Base-by-base conservation (phyloP, 1,140 invertebrate genomes). In the Leucophenga varia region DNA sequence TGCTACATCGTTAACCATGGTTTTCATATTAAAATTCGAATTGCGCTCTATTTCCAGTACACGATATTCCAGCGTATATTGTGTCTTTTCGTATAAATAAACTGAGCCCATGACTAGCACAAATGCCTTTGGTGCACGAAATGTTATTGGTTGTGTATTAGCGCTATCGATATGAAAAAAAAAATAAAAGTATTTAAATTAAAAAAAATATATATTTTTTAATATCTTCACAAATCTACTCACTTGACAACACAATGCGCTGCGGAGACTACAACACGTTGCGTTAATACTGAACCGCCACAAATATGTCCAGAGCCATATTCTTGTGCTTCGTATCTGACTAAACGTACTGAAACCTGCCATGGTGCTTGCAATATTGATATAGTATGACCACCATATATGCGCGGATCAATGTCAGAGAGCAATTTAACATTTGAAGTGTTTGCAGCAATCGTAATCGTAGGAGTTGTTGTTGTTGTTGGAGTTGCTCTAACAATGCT, bases 221-320 rank as follows among this genome's bases (percentile, higher is more conserved):
- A 35, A 44, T 17, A 1, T 25, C 13, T 45, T 12, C 38, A 2
- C 1, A 12, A 1, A 10, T 2, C 1, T 19, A 49, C 67, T 41
- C 34, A 71, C 68, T 57, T 55, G 14, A 49, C 45, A 1, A 47
- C 32, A 64, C 86, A 89, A 63, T 89, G 86, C 4, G 85, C 85
- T 9, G 86, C 86, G 18, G 84, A 86, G 5, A 85, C 52, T n/a
- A 87, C 70, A 19, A 81, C 68, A 22, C 79, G 77, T 13, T 72
- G 59, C 9, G 76, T 75, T 10, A 86, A 76, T 3, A 85, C 79
- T 1, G 80, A 67, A 1, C 82, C 84, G 7, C 84, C 84, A 55
- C 84, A 86, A 16, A 77, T 59, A 47, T 84, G 82, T 1, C 70
- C 67, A 5, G 50, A 43, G 3, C 68, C 68, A 28, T 49, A 71